Evolutionary conservation across 2,113 vertebrate genomes (phyloP).

Genomic region (Epinephelus moara): DNA sequence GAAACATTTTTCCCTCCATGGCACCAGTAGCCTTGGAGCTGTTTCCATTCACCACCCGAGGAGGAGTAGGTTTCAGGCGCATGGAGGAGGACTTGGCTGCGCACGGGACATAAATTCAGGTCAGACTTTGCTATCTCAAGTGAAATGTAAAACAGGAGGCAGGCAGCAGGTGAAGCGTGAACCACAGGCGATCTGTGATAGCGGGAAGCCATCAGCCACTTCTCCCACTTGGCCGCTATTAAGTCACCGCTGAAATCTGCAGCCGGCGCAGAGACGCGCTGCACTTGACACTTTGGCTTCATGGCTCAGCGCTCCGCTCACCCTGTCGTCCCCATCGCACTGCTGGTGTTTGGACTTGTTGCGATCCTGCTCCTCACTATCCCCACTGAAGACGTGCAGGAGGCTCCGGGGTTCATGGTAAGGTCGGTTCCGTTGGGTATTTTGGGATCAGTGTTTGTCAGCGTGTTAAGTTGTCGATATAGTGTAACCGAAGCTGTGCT

Average conservation of each 20-base stretch:
- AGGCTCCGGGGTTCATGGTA: constrained; percentile 89
- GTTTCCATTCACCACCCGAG: constrained; percentile 2
- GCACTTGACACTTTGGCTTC: neutral
- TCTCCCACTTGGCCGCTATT: neutral
- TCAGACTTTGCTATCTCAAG: constrained; percentile 33
- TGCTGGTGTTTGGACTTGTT: constrained; percentile 84
- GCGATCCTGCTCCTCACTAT: constrained; percentile 90
- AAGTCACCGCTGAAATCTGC: neutral
- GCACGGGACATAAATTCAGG: constrained; percentile 16
- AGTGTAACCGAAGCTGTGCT: neutral
- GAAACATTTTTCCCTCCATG: constrained; percentile 56
- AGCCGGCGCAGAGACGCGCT: neutral
- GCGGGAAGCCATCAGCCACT: constrained; percentile 14
- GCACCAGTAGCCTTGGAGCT: constrained; percentile 65
- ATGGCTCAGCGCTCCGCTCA: constrained; percentile 72
- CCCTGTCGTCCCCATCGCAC: constrained; percentile 72
- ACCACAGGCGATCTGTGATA: constrained; percentile 15
- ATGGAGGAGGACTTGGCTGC: constrained; percentile 25
- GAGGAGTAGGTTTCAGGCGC: neutral
- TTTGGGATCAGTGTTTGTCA: constrained; percentile 5
- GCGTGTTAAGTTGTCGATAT: neutral
- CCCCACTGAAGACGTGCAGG: constrained; percentile 82
- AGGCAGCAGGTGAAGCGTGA: constrained; percentile 54
- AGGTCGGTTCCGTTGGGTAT: constrained; percentile 42
- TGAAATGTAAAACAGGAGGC: constrained; percentile 58